Percentiles rank a stretch among this genome's conserved stretches.
phyloP scores from a whole-genome alignment of 1,140 invertebrate species.

The Panulirus ornatus region DNA sequence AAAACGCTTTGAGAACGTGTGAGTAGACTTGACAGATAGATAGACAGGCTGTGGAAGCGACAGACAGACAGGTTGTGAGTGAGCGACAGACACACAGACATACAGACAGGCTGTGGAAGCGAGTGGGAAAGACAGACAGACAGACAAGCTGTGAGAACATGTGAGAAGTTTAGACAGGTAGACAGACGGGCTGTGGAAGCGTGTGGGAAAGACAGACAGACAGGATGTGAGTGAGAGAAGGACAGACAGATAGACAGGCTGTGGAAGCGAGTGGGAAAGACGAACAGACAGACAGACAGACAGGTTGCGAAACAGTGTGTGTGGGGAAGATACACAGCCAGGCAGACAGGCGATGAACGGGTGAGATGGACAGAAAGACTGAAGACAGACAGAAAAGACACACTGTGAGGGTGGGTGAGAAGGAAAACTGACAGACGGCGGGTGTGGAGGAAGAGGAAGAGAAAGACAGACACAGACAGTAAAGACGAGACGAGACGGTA shows the following conservation, averaged over 20 bases:
- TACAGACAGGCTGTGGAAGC: neutral
- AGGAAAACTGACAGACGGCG: neutral
- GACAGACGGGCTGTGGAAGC: neutral
- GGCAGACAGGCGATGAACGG: neutral
- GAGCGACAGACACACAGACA: neutral
- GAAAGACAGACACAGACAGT: neutral
- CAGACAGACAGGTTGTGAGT: neutral
- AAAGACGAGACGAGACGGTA: neutral
- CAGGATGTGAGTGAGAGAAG: neutral
- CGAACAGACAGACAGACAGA: neutral
- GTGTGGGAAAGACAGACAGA: neutral
- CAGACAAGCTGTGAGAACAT: neutral
- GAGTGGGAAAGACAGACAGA: neutral
- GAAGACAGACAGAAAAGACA: neutral
- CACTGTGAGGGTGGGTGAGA: neutral
- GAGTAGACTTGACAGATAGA: constrained; percentile 10
- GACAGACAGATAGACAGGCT: neutral
- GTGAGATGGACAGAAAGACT: neutral
- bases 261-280: neutral
- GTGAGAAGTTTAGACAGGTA: neutral
- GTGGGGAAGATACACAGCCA: neutral
- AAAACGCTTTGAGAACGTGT: no score
- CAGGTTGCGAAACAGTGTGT: neutral
- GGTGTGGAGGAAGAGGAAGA: neutral
- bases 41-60: neutral